Evolutionary conservation across 2,888 invertebrate genomes (phyloP), one percentile per base, ranked within the genome.

Genomic region (Gonocerus acuteangulatus): DNA sequence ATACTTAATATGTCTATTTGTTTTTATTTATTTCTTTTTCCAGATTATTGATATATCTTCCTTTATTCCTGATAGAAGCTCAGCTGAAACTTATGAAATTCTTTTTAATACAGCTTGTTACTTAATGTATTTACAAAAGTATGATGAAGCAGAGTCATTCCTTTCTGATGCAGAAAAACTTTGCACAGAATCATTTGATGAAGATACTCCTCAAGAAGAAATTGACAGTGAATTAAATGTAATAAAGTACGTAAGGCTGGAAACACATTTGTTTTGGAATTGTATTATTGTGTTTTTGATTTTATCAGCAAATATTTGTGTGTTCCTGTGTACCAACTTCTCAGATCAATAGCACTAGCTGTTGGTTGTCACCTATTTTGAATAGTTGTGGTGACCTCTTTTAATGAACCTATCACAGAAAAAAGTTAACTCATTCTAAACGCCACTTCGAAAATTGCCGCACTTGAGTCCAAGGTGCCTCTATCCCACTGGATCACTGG

Each of bases 161-260:
- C 75, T 99, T 47, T 83, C 85, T 68, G 78, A 81, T 59, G 89
- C 95, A 7, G 95, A 95, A 73, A 88, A 85, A 67, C 75, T 89
- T 32, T 95, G 95, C 70, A 79, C 86, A 0, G 89, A 91, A 71
- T 83, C 85, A 62, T 80, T 95, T 3, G 83, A 89, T 62, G 96
- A 95, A 67, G 96, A 97, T 72, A 95, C 91, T 1, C 83, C 85
- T 6, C 81, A 86, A 0, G 93, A 95, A 66, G 95, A 95, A 59
- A 96, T 97, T 71, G 87, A 96, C n/a, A 86, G 89, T 64, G 97
- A 99, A 74, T 78, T 94, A 61, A 91, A 89, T 45, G 86, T 94
- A 61, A 93, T 99, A 64, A 83, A 85, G 85, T 85, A 72, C 3
- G 27, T 27, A 27, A 27, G n/a, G n/a, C n/a, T n/a, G n/a, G n/a